These are phyloP conservation scores for Conus betulinus DNA, from an alignment of 1,140 invertebrate genomes.

Conservation along the genomic window DNA sequence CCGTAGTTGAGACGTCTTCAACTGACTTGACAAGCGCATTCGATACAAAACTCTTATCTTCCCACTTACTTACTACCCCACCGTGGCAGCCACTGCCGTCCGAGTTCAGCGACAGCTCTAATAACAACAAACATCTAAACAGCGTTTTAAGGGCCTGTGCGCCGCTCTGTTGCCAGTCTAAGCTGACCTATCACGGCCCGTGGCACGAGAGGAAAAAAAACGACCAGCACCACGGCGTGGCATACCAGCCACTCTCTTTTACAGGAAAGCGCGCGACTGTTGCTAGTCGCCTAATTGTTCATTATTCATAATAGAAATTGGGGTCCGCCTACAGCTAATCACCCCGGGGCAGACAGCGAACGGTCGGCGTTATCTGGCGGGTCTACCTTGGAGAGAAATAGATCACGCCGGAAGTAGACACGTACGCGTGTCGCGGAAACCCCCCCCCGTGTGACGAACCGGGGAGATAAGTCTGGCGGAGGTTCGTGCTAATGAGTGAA, in stretches of 20 bases:
- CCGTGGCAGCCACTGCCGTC: not conserved
- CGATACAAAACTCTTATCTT: too few relatives aligned
- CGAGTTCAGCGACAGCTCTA: too few relatives aligned
- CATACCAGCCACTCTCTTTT: not conserved
- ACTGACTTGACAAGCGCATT: too few relatives aligned
- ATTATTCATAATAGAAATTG: slow-evolving; percentile 29
- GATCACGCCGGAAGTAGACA: slow-evolving; percentile 24
- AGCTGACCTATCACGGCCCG: not conserved
- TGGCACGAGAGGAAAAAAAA: not conserved
- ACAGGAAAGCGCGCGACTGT: slow-evolving; percentile 18
- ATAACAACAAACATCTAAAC: too few relatives aligned
- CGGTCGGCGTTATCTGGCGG: not conserved
- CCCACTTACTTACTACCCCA: too few relatives aligned
- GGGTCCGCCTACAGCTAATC: slow-evolving; percentile 31
- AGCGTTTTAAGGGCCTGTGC: not conserved
- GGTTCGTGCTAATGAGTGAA: slow-evolving; percentile 25
- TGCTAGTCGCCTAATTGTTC: slow-evolving; percentile 23
- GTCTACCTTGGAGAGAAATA: slow-evolving; percentile 27
- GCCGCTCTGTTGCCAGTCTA: not conserved
- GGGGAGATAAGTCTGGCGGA: slow-evolving; percentile 20
- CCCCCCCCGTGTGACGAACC: not conserved
- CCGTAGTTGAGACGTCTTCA: too few relatives aligned
- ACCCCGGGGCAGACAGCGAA: not conserved
- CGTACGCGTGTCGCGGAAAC: slow-evolving; percentile 22
- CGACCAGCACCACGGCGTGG: not conserved